These are phyloP conservation scores for Hormiphora californensis DNA, from an alignment of 37 sponge, comb jelly and placozoan species.

Conservation along the genomic window DNA sequence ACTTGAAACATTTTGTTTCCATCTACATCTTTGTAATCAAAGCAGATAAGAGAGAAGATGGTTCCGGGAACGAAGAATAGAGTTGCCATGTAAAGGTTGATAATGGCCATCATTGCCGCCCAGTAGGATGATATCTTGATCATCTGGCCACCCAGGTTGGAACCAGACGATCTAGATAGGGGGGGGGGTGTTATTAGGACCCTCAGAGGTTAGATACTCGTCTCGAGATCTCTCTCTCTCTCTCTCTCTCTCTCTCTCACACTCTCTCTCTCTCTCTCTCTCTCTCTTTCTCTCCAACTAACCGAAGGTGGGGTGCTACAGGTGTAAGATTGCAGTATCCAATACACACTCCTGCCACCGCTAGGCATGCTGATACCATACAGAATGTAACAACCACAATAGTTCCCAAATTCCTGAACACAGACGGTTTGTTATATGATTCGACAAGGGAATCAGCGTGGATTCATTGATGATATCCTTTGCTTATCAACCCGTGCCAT, in stretches of 20 bases:
- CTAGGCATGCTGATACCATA: neutral
- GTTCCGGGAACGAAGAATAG: slow-evolving; percentile 24
- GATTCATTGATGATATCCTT: too few species aligned
- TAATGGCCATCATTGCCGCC: slow-evolving; percentile 3
- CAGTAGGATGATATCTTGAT: slow-evolving; percentile 26
- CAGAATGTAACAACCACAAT: neutral
- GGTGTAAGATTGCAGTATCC: slow-evolving; percentile 28
- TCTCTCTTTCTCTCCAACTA: too few species aligned
- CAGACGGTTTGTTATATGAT: too few species aligned
- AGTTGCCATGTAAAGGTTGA: slow-evolving; percentile 17
- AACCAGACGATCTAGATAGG: neutral
- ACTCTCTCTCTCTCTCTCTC: too few species aligned
- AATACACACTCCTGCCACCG: slow-evolving; percentile 10
- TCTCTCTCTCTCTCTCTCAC: too few species aligned
- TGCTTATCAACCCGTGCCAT: too few species aligned
- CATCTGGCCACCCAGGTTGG: neutral
- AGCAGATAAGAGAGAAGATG: slow-evolving; percentile 6
- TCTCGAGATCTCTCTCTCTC: too few species aligned
- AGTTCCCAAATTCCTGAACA: neutral
- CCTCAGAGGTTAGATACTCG: too few species aligned
- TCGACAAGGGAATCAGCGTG: too few species aligned
- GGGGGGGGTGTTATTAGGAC: too few species aligned
- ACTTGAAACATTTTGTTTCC: too few species aligned
- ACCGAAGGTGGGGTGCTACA: slow-evolving; percentile 26
- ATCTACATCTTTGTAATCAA: neutral